Evolutionary conservation across 1,140 invertebrate genomes (phyloP), one percentile per base, ranked within the genome.

Genomic region (Nasonia longicornis): DNA sequence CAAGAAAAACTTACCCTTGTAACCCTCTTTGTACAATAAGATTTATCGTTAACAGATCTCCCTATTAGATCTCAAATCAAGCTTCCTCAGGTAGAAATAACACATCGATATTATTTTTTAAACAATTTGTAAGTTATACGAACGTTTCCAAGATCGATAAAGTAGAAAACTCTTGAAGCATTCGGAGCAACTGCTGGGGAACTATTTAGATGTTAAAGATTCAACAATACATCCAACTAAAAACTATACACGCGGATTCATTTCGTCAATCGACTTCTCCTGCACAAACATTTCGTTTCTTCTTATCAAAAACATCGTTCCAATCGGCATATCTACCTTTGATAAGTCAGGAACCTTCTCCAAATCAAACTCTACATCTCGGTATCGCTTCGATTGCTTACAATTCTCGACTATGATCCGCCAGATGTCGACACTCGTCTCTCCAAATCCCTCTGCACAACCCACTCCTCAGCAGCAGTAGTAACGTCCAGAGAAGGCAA

Each of bases 401-500:
- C 14, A n/a, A 20, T 26, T 31, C 64, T 67, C 64, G 14, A 6
- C 22, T 11, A 26, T 16, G 2, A 67, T 67, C 64, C 26, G 64
- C 64, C 29, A 67, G 64, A 67, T 67, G 64, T 29, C 64, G 64
- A 2, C 29, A 67, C 52, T n/a, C 4, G 52, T 58, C 20, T 58
- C 52, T 58, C 16, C 48, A 14, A 16, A 52, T 52, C 48, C 1
- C 48, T 70, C 38, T 11, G 3, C 31, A 6, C 31, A 35, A 35
- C 3, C 31, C 69, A 14, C 69, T n/a, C 20, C 48, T 45, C 26
- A 35, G 31, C 38, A 6, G 16, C 73, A 76, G 73, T 76, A 76
- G 73, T 76, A 76, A 76, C 73, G 63, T 22, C 11, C 72, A 22
- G 70, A n/a, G 70, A n/a, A 70, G 52, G 52, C 52, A n/a, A 58